Conservation (phyloP, 2,888 invertebrate species). For the Dione juno region DNA sequence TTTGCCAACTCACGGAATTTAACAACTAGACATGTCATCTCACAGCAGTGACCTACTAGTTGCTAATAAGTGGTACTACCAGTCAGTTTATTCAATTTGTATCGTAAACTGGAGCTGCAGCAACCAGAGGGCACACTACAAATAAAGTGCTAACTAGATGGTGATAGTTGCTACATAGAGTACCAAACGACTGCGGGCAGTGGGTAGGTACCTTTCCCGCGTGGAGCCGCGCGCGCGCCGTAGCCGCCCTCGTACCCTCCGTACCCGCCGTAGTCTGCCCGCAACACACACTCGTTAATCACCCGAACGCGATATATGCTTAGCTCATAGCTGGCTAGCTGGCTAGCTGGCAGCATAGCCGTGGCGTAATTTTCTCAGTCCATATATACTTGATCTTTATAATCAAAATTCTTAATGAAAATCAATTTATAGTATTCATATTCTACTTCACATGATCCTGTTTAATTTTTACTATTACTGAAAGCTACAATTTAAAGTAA, state of each 20-base stretch:
- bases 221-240: constrained; percentile 93
- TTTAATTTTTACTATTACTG: neutral
- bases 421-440: neutral
- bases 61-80: neutral
- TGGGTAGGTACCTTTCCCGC: constrained; percentile 91
- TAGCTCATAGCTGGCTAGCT: neutral
- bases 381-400: too few species aligned
- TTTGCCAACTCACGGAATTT: neutral
- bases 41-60: neutral
- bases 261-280: constrained; percentile 93
- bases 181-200: constrained; percentile 30
- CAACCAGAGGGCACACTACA: constrained; percentile 1
- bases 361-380: too few species aligned
- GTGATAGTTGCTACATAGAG: neutral
- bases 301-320: constrained; percentile 37
- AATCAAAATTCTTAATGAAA: neutral
- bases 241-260: constrained; percentile 95
- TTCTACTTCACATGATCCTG: neutral
- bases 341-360: too few species aligned
- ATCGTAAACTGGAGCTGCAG: too few species aligned
- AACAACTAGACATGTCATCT: neutral
- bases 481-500: neutral
- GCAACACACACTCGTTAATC: constrained; percentile 83
- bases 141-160: constrained; percentile 17
- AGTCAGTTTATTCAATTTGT: neutral